A percentile compares a stretch with the other conserved stretches of the same genome.
Conservation (phyloP, 2,113 vertebrate genomes). For the Hydropotes inermis region DNA sequence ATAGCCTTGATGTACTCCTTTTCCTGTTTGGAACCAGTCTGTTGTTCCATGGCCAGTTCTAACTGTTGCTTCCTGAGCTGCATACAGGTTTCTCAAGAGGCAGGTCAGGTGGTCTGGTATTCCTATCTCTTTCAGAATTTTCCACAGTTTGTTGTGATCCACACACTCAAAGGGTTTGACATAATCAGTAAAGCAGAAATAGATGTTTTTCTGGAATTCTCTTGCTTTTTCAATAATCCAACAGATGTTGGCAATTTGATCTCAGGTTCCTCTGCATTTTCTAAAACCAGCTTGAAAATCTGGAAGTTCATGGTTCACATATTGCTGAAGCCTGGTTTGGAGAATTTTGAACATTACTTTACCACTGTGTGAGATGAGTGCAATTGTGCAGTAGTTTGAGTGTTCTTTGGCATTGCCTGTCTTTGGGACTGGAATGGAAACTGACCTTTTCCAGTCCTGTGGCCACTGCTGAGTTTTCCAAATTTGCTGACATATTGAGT, state of each 20-base stretch:
- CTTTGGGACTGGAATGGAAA: background rate
- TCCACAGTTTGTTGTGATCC: background rate
- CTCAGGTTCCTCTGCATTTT: background rate
- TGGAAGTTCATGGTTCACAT: accelerated
- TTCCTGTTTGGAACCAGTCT: too few species aligned
- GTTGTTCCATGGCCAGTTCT: too few species aligned
- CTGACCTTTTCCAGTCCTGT: background rate
- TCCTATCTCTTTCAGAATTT: background rate
- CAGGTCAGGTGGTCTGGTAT: background rate
- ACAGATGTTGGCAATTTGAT: background rate
- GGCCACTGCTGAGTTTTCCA: background rate
- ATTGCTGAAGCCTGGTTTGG: background rate
- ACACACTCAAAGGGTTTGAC: background rate
- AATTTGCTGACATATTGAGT: background rate
- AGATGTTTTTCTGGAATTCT: background rate
- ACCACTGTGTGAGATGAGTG: background rate
- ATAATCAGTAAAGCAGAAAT: background rate
- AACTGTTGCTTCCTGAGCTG: background rate
- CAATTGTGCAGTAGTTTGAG: background rate
- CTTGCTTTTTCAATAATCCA: background rate
- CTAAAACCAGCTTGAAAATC: background rate
- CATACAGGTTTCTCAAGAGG: background rate
- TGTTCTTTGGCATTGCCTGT: background rate
- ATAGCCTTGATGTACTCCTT: too few species aligned
- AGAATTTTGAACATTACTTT: background rate